phyloP scores from a whole-genome alignment of 2,113 vertebrate species.

The human (Homo sapiens) region GRCh38 chr1:2874501-2875000 shows the following conservation, averaged over 20 bases:
- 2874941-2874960: background rate
- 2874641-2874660: fast-evolving
- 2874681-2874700: fast-evolving
- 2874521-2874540: background rate
- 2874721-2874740: fast-evolving
- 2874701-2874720: background rate
- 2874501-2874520: fast-evolving
- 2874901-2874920: background rate
- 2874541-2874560: background rate
- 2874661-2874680: background rate
- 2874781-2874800: fast-evolving
- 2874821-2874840: fast-evolving
- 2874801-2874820: background rate
- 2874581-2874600: fast-evolving
- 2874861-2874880: background rate
- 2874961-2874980: constrained; percentile 1
- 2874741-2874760: background rate
- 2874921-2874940: background rate
- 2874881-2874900: background rate
- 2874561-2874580: fast-evolving
- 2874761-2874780: background rate
- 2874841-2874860: background rate
- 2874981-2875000: background rate
- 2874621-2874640: fast-evolving
- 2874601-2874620: background rate